Evolutionary conservation across 2,888 invertebrate genomes (phyloP), one percentile per base, ranked within the genome.

Genomic region (Unio pictorum): DNA sequence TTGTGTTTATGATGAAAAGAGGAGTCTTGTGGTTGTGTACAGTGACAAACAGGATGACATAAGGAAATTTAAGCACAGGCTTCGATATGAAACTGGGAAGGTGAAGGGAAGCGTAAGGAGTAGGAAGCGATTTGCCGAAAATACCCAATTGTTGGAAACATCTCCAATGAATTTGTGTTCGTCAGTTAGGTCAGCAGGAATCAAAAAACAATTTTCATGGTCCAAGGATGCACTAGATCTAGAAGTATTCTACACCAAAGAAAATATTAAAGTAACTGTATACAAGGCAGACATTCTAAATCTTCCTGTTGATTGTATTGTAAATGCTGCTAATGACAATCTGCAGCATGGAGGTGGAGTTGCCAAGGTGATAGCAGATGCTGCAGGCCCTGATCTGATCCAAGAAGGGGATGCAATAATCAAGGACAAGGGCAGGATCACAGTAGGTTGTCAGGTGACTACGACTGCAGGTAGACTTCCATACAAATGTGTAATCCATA

Each of bases 241-340:
- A 45, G 45, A 15, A 45, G 15, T 45, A 45, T 45, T 45, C 15
- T 45, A 63, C 20, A 23, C 63, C 11, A 34, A 54, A 34, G 60
- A 55, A 63, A 45, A 60, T n/a, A 68, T 63, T 34, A 15, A 45
- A 18, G 68, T 73, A 3, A 26, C 28, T 55, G 70, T 73, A 20
- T 71, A 61, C 59, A n/a, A 58, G 30, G 68, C 67, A 26, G 54
- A 64, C 59, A 65, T 69, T 23, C 17, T 56, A 11, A 65, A 60
- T 28, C 55, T 66, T 15, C 26, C 15, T 0, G 69, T 69, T 18
- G 69, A 69, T 26, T 61, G 62, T 20, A 69, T 69, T 55, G 69
- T 69, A 20, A 66, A 66, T 66, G 69, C 65, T 55, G 66, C 64
- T 26, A 69, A 69, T 69, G 65, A 61, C 18, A 60, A 17, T 26